phyloP scores from a whole-genome alignment of 1,140 invertebrate species.

The Drosophila insularis region DNA sequence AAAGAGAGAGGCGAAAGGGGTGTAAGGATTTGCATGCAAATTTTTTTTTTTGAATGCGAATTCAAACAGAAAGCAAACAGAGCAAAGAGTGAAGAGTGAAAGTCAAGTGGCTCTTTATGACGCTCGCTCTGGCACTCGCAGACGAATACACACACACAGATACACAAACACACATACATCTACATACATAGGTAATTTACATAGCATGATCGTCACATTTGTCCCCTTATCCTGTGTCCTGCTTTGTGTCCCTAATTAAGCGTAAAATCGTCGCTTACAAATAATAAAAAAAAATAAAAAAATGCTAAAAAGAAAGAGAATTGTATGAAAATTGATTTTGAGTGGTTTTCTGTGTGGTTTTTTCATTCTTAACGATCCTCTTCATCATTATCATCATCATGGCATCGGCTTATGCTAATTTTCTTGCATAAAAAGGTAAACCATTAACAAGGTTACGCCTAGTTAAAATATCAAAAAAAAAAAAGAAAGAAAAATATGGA shows the following conservation, averaged over 20 bases:
- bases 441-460: not conserved
- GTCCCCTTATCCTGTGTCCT: constrained; percentile 20
- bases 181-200: constrained; percentile 55
- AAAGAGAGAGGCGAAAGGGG: not conserved
- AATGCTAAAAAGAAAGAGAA: constrained; percentile 38
- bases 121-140: constrained; percentile 31
- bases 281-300: constrained; percentile 33
- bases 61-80: not conserved
- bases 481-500: constrained; percentile 17
- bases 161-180: not conserved
- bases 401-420: constrained; percentile 65
- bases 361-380: constrained; percentile 13
- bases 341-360: constrained; percentile 53
- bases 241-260: constrained; percentile 66
- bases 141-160: not conserved
- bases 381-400: constrained; percentile 11
- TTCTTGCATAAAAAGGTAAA: not conserved
- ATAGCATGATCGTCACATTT: constrained; percentile 52
- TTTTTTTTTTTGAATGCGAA: constrained; percentile 17
- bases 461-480: not conserved
- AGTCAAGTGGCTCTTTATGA: constrained; percentile 70
- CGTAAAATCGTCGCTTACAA: constrained; percentile 69
- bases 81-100: constrained; percentile 53
- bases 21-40: not conserved
- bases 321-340: constrained; percentile 63